A percentile compares a stretch with the other conserved stretches of the same genome.
Evolutionary conservation across 30 jellyfish, hydroid and myxozoan species (phyloP).

Genomic region (Aurelia aurita): DNA sequence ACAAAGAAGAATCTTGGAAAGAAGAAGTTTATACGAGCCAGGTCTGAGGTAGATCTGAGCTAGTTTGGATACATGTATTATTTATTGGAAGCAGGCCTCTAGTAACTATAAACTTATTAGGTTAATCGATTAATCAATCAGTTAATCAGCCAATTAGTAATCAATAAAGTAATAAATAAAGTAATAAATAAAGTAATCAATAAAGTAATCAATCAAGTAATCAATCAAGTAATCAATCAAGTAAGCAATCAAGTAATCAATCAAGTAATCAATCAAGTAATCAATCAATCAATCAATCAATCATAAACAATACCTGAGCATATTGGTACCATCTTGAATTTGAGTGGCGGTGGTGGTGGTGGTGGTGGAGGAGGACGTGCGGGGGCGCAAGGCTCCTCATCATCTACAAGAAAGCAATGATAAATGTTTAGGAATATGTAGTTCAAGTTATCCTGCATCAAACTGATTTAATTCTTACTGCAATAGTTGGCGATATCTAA

Average conservation of each 20-base stretch:
- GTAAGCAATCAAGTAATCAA: neutral
- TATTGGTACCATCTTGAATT: slow-evolving; percentile 83
- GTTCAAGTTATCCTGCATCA: neutral
- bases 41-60: too few species aligned
- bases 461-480: neutral
- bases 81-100: too few species aligned
- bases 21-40: too few species aligned
- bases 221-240: neutral
- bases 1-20: too few species aligned
- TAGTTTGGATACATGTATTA: too few species aligned
- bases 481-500: too few species aligned
- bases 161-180: too few species aligned
- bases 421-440: neutral
- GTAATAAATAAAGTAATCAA: neutral
- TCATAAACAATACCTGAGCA: slow-evolving; percentile 66
- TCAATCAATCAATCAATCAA: neutral
- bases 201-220: neutral
- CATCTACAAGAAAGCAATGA: slow-evolving; percentile 9
- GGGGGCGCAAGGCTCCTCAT: slow-evolving; percentile 51
- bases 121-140: neutral
- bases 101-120: too few species aligned
- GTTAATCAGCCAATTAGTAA: neutral
- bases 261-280: neutral
- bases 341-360: slow-evolving; percentile 92
- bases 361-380: slow-evolving; percentile 75